These are phyloP conservation scores for Scopus umbretta DNA, from an alignment of 2,113 vertebrate species.

Conservation along the genomic window DNA sequence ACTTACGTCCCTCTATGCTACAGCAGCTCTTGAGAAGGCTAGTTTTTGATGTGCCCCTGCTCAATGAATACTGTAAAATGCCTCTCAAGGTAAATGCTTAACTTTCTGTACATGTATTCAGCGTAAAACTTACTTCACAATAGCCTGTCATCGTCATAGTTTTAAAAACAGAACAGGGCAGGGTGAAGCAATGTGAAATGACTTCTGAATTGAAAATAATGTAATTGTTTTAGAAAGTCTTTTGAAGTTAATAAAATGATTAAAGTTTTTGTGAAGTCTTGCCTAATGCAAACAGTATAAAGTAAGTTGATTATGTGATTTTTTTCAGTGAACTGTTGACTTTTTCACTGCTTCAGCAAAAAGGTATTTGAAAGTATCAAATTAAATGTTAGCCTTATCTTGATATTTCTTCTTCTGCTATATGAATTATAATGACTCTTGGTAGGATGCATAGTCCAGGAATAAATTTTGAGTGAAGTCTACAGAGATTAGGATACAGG, in stretches of 20 bases:
- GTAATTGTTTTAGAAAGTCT: not conserved
- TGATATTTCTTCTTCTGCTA: not conserved
- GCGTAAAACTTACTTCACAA: not conserved
- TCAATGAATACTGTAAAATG: constrained; percentile 98
- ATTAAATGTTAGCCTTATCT: not conserved
- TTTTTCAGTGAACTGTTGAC: not conserved
- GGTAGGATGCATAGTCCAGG: not conserved
- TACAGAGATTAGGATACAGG: not conserved
- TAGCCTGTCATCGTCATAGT: not conserved
- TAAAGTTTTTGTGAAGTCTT: not conserved
- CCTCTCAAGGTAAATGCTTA: constrained; percentile 87
- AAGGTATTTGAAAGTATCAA: not conserved
- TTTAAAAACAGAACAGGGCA: not conserved
- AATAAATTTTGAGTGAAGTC: not conserved
- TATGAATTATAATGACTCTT: not conserved
- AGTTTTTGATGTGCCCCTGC: constrained; percentile 95
- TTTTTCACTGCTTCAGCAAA: not conserved
- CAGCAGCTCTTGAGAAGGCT: constrained; percentile 92
- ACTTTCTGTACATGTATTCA: not conserved
- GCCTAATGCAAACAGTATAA: not conserved
- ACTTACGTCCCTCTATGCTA: constrained; percentile 94
- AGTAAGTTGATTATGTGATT: not conserved
- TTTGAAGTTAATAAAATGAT: not conserved
- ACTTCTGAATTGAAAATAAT: not conserved
- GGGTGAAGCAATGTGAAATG: not conserved